A percentile compares a stretch with the other conserved stretches of the same genome.
Conservation (phyloP, 2,113 vertebrate species). For the Nanger granti region DNA sequence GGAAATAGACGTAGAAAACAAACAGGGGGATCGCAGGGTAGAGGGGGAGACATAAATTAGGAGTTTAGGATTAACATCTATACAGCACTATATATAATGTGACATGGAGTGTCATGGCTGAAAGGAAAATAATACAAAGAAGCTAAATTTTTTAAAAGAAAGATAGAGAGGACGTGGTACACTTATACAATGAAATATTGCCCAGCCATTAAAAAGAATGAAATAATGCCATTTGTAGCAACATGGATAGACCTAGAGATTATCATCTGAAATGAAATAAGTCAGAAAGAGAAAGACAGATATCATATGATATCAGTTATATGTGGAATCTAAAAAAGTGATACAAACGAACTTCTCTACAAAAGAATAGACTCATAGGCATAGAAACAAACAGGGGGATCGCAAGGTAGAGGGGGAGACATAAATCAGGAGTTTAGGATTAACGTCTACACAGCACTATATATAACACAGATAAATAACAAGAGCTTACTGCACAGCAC, state of each 20-base stretch:
- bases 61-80: too few species aligned
- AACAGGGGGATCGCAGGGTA: too few species aligned
- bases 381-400: neutral
- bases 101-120: fast-evolving
- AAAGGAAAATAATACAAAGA: neutral
- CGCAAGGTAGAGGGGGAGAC: fast-evolving
- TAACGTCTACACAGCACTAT: neutral
- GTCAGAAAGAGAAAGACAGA: neutral
- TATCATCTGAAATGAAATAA: neutral
- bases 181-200: neutral
- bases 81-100: too few species aligned
- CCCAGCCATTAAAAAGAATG: neutral
- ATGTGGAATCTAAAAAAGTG: neutral
- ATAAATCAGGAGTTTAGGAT: neutral
- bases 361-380: neutral
- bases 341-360: neutral
- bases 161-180: neutral
- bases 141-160: neutral
- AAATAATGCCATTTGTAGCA: neutral
- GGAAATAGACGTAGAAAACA: too few species aligned
- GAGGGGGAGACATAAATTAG: too few species aligned
- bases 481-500: neutral
- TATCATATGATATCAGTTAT: neutral
- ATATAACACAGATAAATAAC: neutral
- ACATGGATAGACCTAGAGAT: neutral